Evolutionary conservation across 53 echinoderm and acorn worm genomes (phyloP), one percentile per base, ranked within the genome.

Genomic region (Astropecten irregularis): DNA sequence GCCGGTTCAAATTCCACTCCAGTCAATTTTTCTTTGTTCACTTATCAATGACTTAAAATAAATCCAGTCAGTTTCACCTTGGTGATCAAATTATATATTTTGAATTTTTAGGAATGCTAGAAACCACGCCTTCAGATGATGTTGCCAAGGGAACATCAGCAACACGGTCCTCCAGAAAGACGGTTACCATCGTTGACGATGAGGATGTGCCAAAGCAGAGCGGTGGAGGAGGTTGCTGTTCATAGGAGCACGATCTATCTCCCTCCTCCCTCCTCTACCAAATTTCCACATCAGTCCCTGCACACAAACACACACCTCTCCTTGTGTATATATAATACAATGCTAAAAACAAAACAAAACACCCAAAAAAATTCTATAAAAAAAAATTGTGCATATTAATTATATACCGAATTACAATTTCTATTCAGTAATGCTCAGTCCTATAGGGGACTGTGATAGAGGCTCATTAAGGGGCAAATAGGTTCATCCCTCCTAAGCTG

Each of bases 101-200:
- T 42, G 6, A 11, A 11, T 42, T 42, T 42, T 42, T 42, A 96
- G 96, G 91, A 73, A 96, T 96, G 96, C 77, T 94, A 72, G 96
- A 96, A 85, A 40, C 83, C 20, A 70, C 83, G 32, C 68, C 84
- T 7, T 71, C 88, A 22, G 90, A 90, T 52, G 83, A 88, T 63
- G 71, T 54, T 15, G 86, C 88, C 7, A 83, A 69, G 33, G 67
- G 89, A 3, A 53, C 85, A 28, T 42, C 85, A 55, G 69, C 85
- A 23, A 20, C 67, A 23, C 66, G 70, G 7, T 50, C 90, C 27
- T 62, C 88, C 61, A 83, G 90, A 42, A 92, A 90, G 83, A 95
- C 92, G 10, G 95, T 95, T 21, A 95, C 95, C 53, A 95, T 95
- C 83, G 95, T 95, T 9, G 95, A 95, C 35, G 95, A 95, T 9